Conservation (phyloP, 1,140 invertebrate genomes). For the Calosoma granatense region DNA sequence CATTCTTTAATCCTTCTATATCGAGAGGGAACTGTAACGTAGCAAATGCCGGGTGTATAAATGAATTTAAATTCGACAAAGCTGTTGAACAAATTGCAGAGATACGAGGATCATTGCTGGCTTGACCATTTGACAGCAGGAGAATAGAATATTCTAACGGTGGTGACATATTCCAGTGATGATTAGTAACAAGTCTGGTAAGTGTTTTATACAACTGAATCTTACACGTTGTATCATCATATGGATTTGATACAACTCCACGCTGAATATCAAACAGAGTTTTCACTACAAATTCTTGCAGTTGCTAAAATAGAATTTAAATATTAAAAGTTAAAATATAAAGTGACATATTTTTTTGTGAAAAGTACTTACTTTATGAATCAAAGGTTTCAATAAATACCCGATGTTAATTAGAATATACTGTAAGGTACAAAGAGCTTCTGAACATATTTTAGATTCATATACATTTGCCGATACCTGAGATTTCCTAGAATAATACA, state of each 20-base stretch:
- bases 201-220: neutral
- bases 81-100: neutral
- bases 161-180: neutral
- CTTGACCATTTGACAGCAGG: neutral
- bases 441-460: neutral
- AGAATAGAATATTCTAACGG: neutral
- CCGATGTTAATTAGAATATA: neutral
- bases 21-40: neutral
- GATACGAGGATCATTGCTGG: neutral
- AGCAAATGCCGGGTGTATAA: neutral
- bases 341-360: neutral
- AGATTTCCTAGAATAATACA: neutral
- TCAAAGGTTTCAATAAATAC: neutral
- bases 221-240: neutral
- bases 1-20: neutral
- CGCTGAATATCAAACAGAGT: neutral
- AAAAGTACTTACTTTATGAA: slow-evolving; percentile 1
- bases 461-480: neutral
- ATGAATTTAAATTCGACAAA: neutral
- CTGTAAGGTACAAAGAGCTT: neutral
- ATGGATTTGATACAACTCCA: neutral
- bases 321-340: neutral
- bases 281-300: slow-evolving; percentile 2
- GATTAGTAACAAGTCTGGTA: neutral
- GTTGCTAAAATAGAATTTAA: neutral